A percentile compares a stretch with the other conserved stretches of the same genome.
phyloP scores from a whole-genome alignment of 2,113 vertebrate genomes.

The Cynopterus brachyotis region DNA sequence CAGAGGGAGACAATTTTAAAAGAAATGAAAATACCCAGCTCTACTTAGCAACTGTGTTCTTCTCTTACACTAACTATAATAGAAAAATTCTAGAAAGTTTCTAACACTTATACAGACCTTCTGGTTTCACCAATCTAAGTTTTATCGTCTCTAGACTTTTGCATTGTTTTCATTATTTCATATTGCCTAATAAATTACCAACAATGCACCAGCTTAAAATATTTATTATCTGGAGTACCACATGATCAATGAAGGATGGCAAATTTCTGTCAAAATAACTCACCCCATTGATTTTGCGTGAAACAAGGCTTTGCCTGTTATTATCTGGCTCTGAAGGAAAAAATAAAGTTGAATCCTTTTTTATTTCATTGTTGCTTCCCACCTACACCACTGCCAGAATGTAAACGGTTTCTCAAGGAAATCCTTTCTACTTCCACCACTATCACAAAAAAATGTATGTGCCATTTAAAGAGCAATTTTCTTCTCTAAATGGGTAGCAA shows the following conservation, averaged over 20 bases:
- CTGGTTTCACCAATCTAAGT: neutral
- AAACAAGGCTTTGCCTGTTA: slow-evolving; percentile 75
- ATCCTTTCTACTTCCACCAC: neutral
- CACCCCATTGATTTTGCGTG: slow-evolving; percentile 81
- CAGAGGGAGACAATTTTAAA: neutral
- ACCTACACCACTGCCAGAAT: neutral
- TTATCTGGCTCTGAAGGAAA: slow-evolving; percentile 52
- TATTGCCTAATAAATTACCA: slow-evolving; percentile 80
- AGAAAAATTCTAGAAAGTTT: neutral
- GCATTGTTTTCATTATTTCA: slow-evolving; percentile 78
- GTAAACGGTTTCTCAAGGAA: slow-evolving; percentile 40
- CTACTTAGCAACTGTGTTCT: neutral
- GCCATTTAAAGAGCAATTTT: neutral
- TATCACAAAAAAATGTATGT: neutral
- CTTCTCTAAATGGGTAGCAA: neutral
- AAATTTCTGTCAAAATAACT: slow-evolving; percentile 81
- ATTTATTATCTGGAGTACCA: slow-evolving; percentile 79
- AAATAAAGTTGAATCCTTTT: slow-evolving; percentile 54
- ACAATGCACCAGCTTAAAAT: slow-evolving; percentile 77
- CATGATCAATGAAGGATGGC: slow-evolving; percentile 79
- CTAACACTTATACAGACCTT: neutral
- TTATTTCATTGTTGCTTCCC: neutral
- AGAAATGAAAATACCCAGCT: neutral
- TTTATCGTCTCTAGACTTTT: slow-evolving; percentile 61
- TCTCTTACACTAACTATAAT: neutral